Conservation (phyloP, 2,113 vertebrate species). For the Centropus bengalensis region DNA sequence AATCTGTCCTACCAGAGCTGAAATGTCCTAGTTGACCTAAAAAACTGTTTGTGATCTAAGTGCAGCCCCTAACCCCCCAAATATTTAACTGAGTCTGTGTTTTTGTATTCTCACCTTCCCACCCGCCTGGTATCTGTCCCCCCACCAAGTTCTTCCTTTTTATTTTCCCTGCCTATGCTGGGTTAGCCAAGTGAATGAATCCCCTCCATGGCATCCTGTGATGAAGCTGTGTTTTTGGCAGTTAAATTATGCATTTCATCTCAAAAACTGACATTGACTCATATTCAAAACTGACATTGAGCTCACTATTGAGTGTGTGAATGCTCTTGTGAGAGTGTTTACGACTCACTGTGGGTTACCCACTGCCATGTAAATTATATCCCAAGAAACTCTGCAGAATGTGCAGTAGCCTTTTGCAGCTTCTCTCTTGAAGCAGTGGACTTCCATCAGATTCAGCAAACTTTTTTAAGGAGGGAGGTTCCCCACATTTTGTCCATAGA, state of each 20-base stretch:
- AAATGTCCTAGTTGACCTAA: slow-evolving; percentile 9
- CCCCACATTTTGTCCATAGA: not conserved
- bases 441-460: not conserved
- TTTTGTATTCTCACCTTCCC: not conserved
- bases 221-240: not conserved
- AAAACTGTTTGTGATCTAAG: not conserved
- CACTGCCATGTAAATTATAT: not conserved
- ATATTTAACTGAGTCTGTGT: slow-evolving; percentile 21
- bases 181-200: not conserved
- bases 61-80: not conserved
- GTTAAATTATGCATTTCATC: not conserved
- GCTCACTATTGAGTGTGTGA: not conserved
- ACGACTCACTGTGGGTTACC: not conserved
- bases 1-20: not conserved
- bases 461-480: not conserved
- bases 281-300: not conserved
- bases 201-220: not conserved
- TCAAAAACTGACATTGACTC: not conserved
- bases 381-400: not conserved
- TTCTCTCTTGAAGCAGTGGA: not conserved
- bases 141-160: not conserved
- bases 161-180: not conserved
- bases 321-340: not conserved
- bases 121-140: too few relatives aligned
- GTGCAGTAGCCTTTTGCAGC: not conserved